These are phyloP conservation scores for Prunella himalayana DNA, from an alignment of 2,113 vertebrate genomes.

Conservation along the genomic window DNA sequence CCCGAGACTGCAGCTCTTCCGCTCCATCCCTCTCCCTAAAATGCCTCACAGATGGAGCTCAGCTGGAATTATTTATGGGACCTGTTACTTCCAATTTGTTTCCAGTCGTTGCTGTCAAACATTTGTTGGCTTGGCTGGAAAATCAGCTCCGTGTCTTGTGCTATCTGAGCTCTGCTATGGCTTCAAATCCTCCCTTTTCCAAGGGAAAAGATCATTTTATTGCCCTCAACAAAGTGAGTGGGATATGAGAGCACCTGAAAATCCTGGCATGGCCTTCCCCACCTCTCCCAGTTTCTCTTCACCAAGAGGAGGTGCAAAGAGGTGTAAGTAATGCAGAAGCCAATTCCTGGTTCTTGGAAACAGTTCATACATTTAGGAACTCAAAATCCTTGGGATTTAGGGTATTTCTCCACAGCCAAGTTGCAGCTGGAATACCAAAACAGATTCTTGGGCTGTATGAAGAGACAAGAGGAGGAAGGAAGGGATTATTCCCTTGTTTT, in stretches of 20 bases:
- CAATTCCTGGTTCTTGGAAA: not conserved
- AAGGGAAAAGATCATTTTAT: not conserved
- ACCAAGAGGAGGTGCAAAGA: not conserved
- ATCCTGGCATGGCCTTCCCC: not conserved
- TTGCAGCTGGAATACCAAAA: accelerated
- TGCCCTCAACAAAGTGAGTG: not conserved
- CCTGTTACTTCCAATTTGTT: conserved; percentile 11
- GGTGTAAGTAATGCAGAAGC: not conserved
- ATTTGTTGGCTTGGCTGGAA: not conserved
- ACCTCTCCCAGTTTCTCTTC: not conserved
- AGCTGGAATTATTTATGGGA: conserved; percentile 3
- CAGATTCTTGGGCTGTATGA: accelerated
- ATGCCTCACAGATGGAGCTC: not conserved
- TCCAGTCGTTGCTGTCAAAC: not conserved
- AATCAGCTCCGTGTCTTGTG: not conserved
- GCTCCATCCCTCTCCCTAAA: not conserved
- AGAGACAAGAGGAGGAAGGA: not conserved
- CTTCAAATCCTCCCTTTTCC: not conserved
- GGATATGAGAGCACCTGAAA: not conserved
- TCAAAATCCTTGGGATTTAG: not conserved
- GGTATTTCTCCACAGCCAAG: not conserved
- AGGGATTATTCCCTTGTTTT: not conserved
- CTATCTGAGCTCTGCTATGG: not conserved
- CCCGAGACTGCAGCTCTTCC: accelerated
- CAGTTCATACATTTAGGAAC: not conserved